Evolutionary conservation across 1,140 invertebrate species (phyloP), one percentile per base, ranked within the genome.

Genomic region (Drosophila pachea): DNA sequence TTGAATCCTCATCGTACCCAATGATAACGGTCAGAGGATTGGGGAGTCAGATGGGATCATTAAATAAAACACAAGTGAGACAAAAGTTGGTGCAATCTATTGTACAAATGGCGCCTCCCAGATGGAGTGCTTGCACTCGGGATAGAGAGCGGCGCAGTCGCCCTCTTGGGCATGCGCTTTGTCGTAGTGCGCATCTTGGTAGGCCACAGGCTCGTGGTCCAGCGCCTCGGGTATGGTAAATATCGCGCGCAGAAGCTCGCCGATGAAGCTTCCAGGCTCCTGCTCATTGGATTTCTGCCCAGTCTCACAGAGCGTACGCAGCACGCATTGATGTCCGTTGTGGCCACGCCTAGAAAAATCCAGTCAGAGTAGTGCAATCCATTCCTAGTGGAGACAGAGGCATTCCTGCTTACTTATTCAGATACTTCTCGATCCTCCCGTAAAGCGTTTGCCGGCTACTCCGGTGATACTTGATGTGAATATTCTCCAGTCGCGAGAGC

Each of bases 291-390:
- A 93, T 66, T 92, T 91, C 77, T 93, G 92, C 0, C 94, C 94
- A 7, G 94, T 93, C 79, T 95, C 94, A 76, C 94, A 95, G 60
- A 95, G 94, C 12, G 92, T 92, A 43, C 93, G 91, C 71, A 94
- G 81, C 32, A 95, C 90, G 79, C 94, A 95, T 52, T 93, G 90
- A 70, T 90, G 89, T 0, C 94, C 94, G 77, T 93, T 91, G 61
- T 92, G 88, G 38, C 73, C 82, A 7, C 73, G 76, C 56, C 88
- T 89, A 33, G 29, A 45, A 36, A 7, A 4, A 22, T 22, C 22
- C 22, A 22, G 22, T 3, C 1, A 3, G 22, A 22, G 22, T 22
- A 22, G 22, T 22, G 22, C 22, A 22, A 22, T 22, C 22, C 22
- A 22, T 22, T 22, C 3, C 22, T 3, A 22, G 3, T 22, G 22